phyloP scores from a whole-genome alignment of 53 echinoderm and acorn worm species.

The Henricia sp. region DNA sequence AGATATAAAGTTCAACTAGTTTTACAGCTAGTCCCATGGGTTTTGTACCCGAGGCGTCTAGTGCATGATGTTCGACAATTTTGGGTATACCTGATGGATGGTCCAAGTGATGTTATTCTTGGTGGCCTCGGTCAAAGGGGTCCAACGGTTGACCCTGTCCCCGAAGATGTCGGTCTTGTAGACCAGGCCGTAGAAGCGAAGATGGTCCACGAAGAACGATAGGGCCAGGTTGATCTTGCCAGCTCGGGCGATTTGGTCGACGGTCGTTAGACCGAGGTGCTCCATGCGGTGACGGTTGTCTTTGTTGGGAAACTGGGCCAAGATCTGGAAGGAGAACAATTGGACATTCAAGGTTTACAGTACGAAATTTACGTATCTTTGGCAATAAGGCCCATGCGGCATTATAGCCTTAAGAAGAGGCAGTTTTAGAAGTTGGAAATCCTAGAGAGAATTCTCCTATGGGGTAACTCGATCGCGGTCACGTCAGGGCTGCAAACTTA shows the following conservation, averaged over 20 bases:
- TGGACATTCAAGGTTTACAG: not conserved
- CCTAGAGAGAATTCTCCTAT: no score
- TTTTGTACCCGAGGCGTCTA: no score
- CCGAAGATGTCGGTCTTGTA: constrained; percentile 75
- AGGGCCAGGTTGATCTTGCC: constrained; percentile 56
- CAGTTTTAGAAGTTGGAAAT: no score
- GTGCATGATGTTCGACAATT: no score
- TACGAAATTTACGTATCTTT: not conserved
- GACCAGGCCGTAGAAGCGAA: constrained; percentile 66
- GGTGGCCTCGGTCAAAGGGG: constrained; percentile 59
- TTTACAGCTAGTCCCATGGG: no score
- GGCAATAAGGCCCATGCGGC: no score
- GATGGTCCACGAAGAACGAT: constrained; percentile 75
- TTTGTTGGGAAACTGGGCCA: constrained; percentile 2
- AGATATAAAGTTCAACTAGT: no score
- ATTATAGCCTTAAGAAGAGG: no score
- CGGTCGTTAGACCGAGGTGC: constrained; percentile 63
- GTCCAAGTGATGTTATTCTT: constrained; percentile 57
- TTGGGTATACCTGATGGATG: constrained; percentile 76
- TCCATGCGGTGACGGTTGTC: constrained; percentile 73
- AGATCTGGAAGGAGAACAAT: not conserved
- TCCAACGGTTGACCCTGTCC: constrained; percentile 69
- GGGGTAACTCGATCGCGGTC: no score
- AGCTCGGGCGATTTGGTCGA: constrained; percentile 62
- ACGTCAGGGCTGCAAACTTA: no score